Percentiles rank a stretch among this genome's conserved stretches.
Conservation (phyloP, 2,113 vertebrate genomes). For the Ceyx cyanopectus region DNA sequence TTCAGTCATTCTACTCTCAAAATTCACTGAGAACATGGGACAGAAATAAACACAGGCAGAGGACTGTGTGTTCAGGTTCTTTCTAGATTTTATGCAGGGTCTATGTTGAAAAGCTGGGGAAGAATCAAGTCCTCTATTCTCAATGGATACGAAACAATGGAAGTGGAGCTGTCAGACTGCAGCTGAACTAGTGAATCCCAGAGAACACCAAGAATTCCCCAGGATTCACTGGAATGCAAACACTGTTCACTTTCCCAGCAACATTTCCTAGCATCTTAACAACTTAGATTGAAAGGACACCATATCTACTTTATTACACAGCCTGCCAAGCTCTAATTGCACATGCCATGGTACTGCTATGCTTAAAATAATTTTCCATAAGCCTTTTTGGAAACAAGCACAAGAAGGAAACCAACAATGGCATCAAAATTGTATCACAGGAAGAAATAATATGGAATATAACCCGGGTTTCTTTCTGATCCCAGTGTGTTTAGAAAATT, state of each 20-base stretch:
- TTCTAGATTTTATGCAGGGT: neutral
- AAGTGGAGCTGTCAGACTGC: neutral
- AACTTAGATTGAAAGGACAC: constrained; percentile 37
- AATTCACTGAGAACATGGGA: neutral
- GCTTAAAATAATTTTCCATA: constrained; percentile 38
- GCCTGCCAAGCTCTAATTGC: constrained; percentile 38
- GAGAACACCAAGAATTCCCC: neutral
- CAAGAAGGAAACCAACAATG: constrained; percentile 2
- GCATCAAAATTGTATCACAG: neutral
- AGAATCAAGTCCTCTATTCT: neutral
- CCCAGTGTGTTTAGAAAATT: neutral
- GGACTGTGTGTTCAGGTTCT: neutral
- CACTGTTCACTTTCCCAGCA: neutral
- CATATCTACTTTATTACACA: neutral
- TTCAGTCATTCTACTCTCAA: neutral
- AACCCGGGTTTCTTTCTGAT: neutral
- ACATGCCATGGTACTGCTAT: constrained; percentile 16
- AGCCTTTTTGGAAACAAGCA: constrained; percentile 7
- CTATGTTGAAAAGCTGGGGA: neutral
- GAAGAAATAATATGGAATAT: neutral
- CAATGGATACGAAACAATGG: neutral
- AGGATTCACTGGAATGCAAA: neutral
- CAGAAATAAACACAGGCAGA: constrained; percentile 11
- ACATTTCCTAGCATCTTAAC: constrained; percentile 29
- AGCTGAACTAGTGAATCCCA: constrained; percentile 3